Conservation (phyloP, 2,888 invertebrate species). For the Spodoptera littoralis region DNA sequence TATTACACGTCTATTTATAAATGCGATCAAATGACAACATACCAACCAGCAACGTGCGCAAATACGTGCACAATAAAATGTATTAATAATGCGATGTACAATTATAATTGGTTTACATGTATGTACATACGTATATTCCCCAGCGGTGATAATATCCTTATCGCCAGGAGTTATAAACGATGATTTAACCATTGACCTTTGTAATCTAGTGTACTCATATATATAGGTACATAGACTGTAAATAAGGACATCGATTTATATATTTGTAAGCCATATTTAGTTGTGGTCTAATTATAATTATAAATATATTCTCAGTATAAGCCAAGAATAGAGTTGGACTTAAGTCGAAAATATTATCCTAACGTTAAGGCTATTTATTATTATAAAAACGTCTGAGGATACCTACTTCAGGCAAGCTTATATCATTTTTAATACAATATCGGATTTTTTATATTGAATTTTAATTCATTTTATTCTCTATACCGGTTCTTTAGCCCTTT, state of each 20-base stretch:
- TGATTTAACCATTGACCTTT: slow-evolving; percentile 71
- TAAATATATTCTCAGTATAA: not conserved
- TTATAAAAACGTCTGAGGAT: no score
- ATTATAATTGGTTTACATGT: slow-evolving; percentile 23
- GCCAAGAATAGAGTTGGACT: no score
- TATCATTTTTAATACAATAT: slow-evolving; percentile 1
- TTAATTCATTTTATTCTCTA: slow-evolving; percentile 19
- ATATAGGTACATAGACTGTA: slow-evolving; percentile 40
- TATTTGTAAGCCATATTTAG: slow-evolving; percentile 17
- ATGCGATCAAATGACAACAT: slow-evolving; percentile 3
- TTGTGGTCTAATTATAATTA: slow-evolving; percentile 6
- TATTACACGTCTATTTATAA: slow-evolving; percentile 15
- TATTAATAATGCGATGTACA: slow-evolving; percentile 26
- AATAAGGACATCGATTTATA: slow-evolving; percentile 38
- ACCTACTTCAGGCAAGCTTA: no score
- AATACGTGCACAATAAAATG: slow-evolving; percentile 20
- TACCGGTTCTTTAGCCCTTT: slow-evolving; percentile 64
- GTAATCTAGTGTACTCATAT: slow-evolving; percentile 60
- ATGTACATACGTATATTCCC: slow-evolving; percentile 39
- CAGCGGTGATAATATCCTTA: slow-evolving; percentile 61
- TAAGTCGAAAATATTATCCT: no score
- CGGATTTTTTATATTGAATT: slow-evolving; percentile 24
- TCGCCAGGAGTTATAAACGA: slow-evolving; percentile 66
- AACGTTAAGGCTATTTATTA: no score
- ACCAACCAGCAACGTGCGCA: slow-evolving; percentile 1